Evolutionary conservation across 2,113 vertebrate species (phyloP).

Genomic region (Mustelus asterias): DNA sequence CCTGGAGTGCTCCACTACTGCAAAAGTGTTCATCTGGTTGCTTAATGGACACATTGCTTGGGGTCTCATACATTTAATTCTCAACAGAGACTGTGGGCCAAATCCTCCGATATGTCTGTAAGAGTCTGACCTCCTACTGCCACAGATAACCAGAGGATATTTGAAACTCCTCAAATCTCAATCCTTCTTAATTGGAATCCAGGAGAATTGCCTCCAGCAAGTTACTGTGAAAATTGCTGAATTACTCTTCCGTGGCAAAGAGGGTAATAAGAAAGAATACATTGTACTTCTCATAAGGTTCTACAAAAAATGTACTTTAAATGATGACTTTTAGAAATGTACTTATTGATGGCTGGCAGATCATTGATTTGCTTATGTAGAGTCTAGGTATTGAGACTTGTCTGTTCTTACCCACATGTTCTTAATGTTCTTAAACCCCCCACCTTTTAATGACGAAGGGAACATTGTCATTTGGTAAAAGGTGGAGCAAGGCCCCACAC

Average conservation of each 20-base stretch:
- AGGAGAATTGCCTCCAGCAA: neutral
- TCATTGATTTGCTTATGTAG: neutral
- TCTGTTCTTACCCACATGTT: neutral
- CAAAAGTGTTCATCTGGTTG: neutral
- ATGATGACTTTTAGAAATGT: neutral
- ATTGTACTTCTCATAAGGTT: neutral
- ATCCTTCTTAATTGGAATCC: neutral
- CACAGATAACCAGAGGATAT: neutral
- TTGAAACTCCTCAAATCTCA: neutral
- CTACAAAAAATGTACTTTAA: neutral
- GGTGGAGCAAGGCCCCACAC: too few relatives aligned
- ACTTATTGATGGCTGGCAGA: neutral
- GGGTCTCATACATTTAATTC: neutral
- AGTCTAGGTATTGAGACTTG: neutral
- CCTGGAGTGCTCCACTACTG: neutral
- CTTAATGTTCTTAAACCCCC: neutral
- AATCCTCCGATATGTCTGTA: neutral
- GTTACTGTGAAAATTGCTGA: neutral
- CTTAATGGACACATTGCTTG: neutral
- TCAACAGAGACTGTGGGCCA: neutral
- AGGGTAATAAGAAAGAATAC: neutral
- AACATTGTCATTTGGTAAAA: too few relatives aligned
- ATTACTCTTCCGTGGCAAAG: neutral
- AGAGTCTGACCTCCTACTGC: neutral
- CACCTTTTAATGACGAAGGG: neutral